Base-by-base conservation (phyloP, 2,888 invertebrate genomes). In the Acrobasis consociella region DNA sequence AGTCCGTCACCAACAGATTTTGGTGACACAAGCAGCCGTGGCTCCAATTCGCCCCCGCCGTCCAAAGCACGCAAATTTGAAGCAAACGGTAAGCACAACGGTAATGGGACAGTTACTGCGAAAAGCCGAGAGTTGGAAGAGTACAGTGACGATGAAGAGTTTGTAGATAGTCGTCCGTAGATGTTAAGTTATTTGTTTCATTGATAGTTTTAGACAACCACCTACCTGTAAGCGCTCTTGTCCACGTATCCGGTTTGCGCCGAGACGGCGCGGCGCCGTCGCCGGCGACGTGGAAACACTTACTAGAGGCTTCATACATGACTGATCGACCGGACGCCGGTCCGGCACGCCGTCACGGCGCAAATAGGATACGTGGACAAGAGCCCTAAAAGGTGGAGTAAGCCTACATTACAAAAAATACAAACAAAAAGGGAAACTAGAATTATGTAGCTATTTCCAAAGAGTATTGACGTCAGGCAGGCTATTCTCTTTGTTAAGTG, bases 61-160 rank as follows among this genome's bases (percentile, higher is more conserved):
- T 10, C 46, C 1, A 46, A 46, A n/a, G 46, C 46, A 2, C 46
- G 46, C 10, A 46, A 46, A 46, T 46, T 46, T 46, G 46, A 46
- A 46, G 46, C 46, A 13, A 46, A 46, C 7, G 46, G 46, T n/a
- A 46, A 46, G 2, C 13, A n/a, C n/a, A 46, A 13, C 46, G 46
- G 46, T n/a, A 46, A 46, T 1, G 46, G 46, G 15, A 49, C 11
- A 13, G 15, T 49, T 50, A 31, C 50, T 37, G 9, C 31, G 15
- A 37, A 50, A 46, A 10, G 8, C 1, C 37, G 11, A 5, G 9
- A 49, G 22, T 49, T 37, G 3, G 42, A 60, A 38, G 49, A 13
- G 22, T 9, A 51, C 13, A 60, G 16, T 22, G 17, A 39, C 22
- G 49, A 52, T 60, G 50, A 60, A 16, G 39, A 51, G 9, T 60